Conservation (phyloP, 2,113 vertebrate genomes). For the Ameiurus melas region DNA sequence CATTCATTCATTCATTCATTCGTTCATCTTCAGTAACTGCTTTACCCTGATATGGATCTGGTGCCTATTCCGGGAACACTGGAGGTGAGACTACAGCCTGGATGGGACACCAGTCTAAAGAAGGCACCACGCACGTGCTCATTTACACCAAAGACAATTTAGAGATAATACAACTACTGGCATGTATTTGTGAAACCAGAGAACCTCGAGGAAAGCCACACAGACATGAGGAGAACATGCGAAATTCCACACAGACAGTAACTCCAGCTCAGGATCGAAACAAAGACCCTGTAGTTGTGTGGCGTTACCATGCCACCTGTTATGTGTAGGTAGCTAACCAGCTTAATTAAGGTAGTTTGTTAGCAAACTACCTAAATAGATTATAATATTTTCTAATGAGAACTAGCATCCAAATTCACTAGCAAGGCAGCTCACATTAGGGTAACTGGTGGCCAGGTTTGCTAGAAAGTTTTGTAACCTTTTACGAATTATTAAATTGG, state of each 20-base stretch:
- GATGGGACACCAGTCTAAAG: background rate
- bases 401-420: background rate
- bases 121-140: background rate
- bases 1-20: background rate
- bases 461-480: background rate
- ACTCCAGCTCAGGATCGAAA: background rate
- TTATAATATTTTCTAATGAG: no score
- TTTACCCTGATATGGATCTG: background rate
- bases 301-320: background rate
- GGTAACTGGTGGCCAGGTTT: background rate
- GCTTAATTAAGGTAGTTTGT: background rate
- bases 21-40: background rate
- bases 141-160: background rate
- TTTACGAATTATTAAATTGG: background rate
- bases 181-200: background rate
- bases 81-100: background rate
- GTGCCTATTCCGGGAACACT: background rate
- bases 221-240: background rate
- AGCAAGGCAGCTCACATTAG: background rate
- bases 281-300: background rate
- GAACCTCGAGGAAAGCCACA: background rate
- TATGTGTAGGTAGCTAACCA: background rate
- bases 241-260: background rate
- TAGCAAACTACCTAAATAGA: background rate
- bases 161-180: background rate